Conservation (phyloP, 2,888 invertebrate genomes). For the Diloba caeruleocephala region DNA sequence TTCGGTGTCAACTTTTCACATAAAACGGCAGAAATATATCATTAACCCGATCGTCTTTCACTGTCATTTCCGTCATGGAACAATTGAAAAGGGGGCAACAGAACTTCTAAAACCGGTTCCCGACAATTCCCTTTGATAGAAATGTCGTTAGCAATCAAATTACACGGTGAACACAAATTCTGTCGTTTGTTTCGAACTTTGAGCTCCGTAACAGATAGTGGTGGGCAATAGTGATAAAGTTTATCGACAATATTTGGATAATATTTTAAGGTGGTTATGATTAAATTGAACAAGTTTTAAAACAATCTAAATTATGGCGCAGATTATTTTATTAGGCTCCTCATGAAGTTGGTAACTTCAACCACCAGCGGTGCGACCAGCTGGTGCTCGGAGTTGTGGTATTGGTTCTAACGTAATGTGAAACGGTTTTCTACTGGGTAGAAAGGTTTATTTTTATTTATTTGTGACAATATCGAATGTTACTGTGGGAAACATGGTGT, state of each 20-base stretch:
- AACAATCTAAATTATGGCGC: too few species aligned
- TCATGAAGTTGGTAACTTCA: too few species aligned
- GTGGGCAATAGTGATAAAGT: background rate
- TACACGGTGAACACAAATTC: constrained; percentile 33
- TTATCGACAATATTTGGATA: constrained; percentile 1
- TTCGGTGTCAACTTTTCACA: constrained; percentile 18
- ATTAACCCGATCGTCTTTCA: constrained; percentile 37
- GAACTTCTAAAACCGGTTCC: constrained; percentile 37
- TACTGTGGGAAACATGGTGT: too few species aligned
- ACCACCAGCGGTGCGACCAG: too few species aligned
- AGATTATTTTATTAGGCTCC: too few species aligned
- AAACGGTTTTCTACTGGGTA: too few species aligned
- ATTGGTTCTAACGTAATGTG: too few species aligned
- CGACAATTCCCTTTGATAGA: constrained; percentile 33
- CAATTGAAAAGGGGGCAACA: constrained; percentile 27
- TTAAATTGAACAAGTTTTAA: too few species aligned
- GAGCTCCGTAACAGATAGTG: constrained; percentile 14
- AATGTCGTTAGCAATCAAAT: constrained; percentile 46
- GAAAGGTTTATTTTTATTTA: too few species aligned
- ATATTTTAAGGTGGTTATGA: background rate
- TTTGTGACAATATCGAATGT: too few species aligned
- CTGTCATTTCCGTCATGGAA: constrained; percentile 28
- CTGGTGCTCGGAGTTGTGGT: too few species aligned
- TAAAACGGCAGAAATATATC: constrained; percentile 41
- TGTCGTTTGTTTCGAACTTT: constrained; percentile 36